Base-by-base conservation (phyloP, 2,888 invertebrate species). In the Polymixis lichenea region DNA sequence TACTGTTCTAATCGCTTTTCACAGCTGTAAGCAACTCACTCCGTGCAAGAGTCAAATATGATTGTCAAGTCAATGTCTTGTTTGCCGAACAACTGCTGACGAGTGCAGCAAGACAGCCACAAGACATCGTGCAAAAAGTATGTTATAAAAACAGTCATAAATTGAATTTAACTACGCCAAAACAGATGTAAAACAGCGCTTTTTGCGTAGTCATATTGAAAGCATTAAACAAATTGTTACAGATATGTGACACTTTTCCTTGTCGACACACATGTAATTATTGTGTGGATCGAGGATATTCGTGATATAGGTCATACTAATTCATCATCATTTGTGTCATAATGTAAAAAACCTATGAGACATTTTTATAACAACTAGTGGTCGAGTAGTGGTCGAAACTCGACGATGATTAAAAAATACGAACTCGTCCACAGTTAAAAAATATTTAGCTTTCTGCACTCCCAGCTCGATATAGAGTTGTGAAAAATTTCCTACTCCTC, bases 161-260 rank as follows among this genome's bases (percentile, higher is more conserved):
- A 55, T 8, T 8, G 7, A 56, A 25, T 68, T 68, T 55, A 25
- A 43, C 17, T 43, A 43, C 8, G n/a, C 17, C 1, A 43, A 43
- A 62, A 5, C 5, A 0, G 9, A 7, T 4, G n/a, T 13, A 46
- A 46, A 46, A 46, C 43, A 13, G 43, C 43, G 38, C 38, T 38
- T 38, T 5, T 38, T 38, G 38, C 5, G 38, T 38, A 46, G 11
- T 46, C 43, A 46, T 46, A 46, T 46, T 46, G 9, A 1, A 9
- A 60, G 51, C n/a, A 60, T 32, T 28, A 28, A 6, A 43, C 17
- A 60, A n/a, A 19, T 25, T 56, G 8, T 13, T 25, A 32, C 2
- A 66, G 28, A 19, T 28, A 13, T 28, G 4, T 38, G 1, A 38
- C 11, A 70, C 11, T 77, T 77, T 77, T 77, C 76, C 76, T 77